Conservation (phyloP, 2,113 vertebrate genomes). For the Neodontobutis hainanensis region DNA sequence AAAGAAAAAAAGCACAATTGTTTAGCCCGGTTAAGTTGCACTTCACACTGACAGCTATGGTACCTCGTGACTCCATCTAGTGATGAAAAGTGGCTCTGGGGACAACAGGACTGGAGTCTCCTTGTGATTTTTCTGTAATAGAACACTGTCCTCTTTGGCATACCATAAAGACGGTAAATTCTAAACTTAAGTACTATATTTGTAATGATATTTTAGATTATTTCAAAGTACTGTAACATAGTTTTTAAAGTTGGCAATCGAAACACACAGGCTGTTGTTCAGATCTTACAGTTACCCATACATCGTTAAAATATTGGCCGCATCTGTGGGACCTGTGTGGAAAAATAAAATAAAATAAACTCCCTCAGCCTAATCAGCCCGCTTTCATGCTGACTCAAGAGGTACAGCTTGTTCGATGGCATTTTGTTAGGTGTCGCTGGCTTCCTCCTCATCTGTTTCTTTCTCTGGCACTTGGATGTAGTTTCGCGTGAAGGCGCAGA, state of each 20-base stretch:
- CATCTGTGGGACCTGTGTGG: constrained; percentile 17
- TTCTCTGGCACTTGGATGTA: constrained; percentile 31
- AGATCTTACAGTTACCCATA: constrained; percentile 19
- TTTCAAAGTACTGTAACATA: too few relatives aligned
- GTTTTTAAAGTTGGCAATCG: background rate
- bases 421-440: constrained; percentile 38
- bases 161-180: too few relatives aligned
- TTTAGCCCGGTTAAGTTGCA: too few relatives aligned
- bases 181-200: too few relatives aligned
- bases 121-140: too few relatives aligned
- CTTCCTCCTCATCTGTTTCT: constrained; percentile 55
- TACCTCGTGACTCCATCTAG: too few relatives aligned
- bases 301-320: background rate
- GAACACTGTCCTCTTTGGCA: too few relatives aligned
- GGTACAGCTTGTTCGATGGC: constrained; percentile 42
- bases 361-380: constrained; percentile 14
- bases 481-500: constrained; percentile 54
- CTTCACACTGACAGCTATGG: too few relatives aligned
- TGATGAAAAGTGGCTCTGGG: too few relatives aligned
- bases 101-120: too few relatives aligned
- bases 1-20: too few relatives aligned
- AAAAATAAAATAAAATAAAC: too few relatives aligned
- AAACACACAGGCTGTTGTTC: constrained; percentile 4
- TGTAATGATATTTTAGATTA: background rate
- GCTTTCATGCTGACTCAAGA: constrained; percentile 31